Percentiles rank a stretch among this genome's conserved stretches.
Conservation (phyloP, 2,797 vertebrate species). For the Cryptoprocta ferox region DNA sequence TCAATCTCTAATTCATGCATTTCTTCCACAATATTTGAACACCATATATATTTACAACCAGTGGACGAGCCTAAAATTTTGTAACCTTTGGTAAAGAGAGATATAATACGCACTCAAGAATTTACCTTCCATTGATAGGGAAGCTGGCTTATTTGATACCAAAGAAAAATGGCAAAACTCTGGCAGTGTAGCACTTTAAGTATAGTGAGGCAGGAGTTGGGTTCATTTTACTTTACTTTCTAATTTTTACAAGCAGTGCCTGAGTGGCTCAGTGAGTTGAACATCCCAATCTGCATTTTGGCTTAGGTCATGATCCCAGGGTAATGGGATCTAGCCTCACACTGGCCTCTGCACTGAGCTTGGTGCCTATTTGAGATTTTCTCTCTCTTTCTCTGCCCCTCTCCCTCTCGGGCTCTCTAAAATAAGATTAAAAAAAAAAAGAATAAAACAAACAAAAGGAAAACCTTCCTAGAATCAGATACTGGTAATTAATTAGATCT, state of each 20-base stretch:
- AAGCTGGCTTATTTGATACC: not conserved
- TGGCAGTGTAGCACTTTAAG: not conserved
- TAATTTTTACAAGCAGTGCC: not conserved
- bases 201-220: not conserved
- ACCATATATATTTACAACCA: not conserved
- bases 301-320: too few species aligned
- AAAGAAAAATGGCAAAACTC: not conserved
- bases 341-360: too few species aligned
- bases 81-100: not conserved
- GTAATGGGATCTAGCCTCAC: too few species aligned
- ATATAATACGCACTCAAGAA: not conserved
- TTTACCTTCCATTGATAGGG: not conserved
- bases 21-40: not conserved
- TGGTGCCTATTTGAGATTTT: too few species aligned
- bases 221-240: not conserved
- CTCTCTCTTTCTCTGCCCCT: too few species aligned
- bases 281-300: too few species aligned
- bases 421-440: too few species aligned
- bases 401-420: too few species aligned
- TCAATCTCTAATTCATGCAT: not conserved
- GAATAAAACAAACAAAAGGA: too few species aligned
- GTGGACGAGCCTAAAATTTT: not conserved
- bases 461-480: not conserved
- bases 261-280: too few species aligned
- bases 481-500: not conserved